Evolutionary conservation across 2,797 vertebrate species (phyloP), one percentile per base, ranked within the genome.

Genomic region (Eulemur rubriventer): DNA sequence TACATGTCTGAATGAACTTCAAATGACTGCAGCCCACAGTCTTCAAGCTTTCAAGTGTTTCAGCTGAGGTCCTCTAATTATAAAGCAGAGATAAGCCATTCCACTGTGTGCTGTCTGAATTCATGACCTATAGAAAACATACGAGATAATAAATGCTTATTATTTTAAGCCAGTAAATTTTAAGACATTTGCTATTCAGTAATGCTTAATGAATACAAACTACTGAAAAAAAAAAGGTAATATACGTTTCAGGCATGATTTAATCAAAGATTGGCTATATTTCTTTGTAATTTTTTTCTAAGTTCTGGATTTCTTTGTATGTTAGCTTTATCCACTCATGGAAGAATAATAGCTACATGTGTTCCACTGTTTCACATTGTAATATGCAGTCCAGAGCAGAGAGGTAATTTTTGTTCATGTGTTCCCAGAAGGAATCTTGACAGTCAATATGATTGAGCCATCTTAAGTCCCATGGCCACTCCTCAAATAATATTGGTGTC

Each of bases 401-500:
- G 26, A 69, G 38, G 22, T 67, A 14, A 63, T 12, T 94, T 96
- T 87, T 69, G 4, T 88, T 88, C n/a, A 63, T 30, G 22, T 18
- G 84, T 87, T 84, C 2, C 20, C 59, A 72, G 30, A 78, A 94
- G 33, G n/a, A 63, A 75, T 84, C 10, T 24, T 76, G 24, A 76
- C 43, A 80, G 84, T 88, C 28, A 88, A 16, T 55, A 13, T 75
- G 28, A 73, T 43, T 65, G 43, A 92, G 17, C 5, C 85, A n/a
- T 61, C 43, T 92, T 43, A 72, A 79, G 4, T 72, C 26, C 7
- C 4, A 80, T 52, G 43, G 20, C 14, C 8, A 84, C 41, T 18
- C 70, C 41, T 76, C 69, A 95, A 95, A 80, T 94, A 92, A 96
- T 73, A 48, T 81, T 84, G 41, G 41, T 81, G 26, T 69, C n/a